Conservation (phyloP, 2,113 vertebrate species). For the Anguilla rostrata region DNA sequence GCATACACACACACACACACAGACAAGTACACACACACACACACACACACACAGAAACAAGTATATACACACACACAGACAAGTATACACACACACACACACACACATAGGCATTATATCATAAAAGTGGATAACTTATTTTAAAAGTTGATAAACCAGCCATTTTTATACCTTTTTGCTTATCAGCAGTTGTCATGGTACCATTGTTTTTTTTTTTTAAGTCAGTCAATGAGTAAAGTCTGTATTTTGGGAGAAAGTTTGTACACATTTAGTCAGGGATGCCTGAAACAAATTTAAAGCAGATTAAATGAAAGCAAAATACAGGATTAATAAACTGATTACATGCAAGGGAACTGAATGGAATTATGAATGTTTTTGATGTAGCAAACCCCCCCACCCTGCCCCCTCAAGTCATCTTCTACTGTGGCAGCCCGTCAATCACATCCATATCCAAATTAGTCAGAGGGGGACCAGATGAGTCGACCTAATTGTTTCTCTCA, state of each 20-base stretch:
- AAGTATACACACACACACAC: too few relatives aligned
- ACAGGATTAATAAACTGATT: conserved; percentile 6
- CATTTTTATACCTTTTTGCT: neutral
- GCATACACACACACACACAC: neutral
- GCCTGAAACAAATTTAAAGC: neutral
- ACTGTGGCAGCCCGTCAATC: conserved; percentile 9
- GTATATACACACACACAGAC: too few relatives aligned
- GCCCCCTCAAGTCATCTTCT: neutral
- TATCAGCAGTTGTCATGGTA: neutral
- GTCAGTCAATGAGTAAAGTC: too few relatives aligned
- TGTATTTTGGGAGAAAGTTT: neutral
- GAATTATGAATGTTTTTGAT: neutral
- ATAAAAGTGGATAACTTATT: neutral
- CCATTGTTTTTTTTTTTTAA: neutral
- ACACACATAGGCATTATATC: neutral
- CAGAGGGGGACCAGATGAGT: neutral
- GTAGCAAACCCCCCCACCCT: neutral
- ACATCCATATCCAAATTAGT: conserved; percentile 20
- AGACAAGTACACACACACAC: too few relatives aligned
- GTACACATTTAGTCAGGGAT: neutral
- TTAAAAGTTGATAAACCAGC: neutral
- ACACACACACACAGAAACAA: too few relatives aligned
- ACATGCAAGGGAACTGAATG: neutral
- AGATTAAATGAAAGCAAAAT: neutral
- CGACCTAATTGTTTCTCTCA: conserved; percentile 44